Evolutionary conservation across 2,888 invertebrate species (phyloP).

Genomic region (Noctua pronuba): DNA sequence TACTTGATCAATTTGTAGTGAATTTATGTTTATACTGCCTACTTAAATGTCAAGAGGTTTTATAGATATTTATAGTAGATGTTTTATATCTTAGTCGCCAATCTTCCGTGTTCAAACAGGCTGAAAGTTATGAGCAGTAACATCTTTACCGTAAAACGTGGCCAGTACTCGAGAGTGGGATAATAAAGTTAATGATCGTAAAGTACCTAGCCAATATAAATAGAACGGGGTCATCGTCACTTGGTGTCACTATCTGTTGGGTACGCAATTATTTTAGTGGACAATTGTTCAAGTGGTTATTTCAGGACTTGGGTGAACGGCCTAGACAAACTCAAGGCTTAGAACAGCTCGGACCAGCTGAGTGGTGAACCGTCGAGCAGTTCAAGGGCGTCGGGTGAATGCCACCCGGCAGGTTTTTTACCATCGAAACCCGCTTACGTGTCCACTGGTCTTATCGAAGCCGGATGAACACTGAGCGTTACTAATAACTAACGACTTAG

Average conservation of each 20-base stretch:
- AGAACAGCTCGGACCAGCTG: constrained; percentile 84
- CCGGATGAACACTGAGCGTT: constrained; percentile 82
- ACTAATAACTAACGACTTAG: constrained; percentile 75
- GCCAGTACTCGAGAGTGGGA: constrained; percentile 70
- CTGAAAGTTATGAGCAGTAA: constrained; percentile 69
- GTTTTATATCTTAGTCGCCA: constrained; percentile 47
- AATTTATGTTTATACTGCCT: constrained; percentile 63
- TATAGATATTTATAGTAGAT: constrained; percentile 53
- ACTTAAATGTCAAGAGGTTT: constrained; percentile 64
- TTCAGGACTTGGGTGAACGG: constrained; percentile 84
- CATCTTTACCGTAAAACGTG: constrained; percentile 69
- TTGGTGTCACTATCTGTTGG: constrained; percentile 59
- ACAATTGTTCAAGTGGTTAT: constrained; percentile 69
- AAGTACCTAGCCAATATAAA: constrained; percentile 58
- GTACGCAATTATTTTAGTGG: constrained; percentile 68
- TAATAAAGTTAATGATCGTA: constrained; percentile 73
- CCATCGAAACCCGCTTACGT: constrained; percentile 81
- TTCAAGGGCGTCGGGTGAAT: constrained; percentile 89
- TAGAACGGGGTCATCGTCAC: constrained; percentile 68
- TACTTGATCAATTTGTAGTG: constrained; percentile 68
- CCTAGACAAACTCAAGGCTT: constrained; percentile 86
- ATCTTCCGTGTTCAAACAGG: constrained; percentile 62
- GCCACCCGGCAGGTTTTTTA: constrained; percentile 87
- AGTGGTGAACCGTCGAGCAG: constrained; percentile 84
- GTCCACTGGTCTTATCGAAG: constrained; percentile 82